A percentile compares a stretch with the other conserved stretches of the same genome.
Conservation (phyloP, 30 jellyfish, hydroid and myxozoan species). For the Aurelia sp. region DNA sequence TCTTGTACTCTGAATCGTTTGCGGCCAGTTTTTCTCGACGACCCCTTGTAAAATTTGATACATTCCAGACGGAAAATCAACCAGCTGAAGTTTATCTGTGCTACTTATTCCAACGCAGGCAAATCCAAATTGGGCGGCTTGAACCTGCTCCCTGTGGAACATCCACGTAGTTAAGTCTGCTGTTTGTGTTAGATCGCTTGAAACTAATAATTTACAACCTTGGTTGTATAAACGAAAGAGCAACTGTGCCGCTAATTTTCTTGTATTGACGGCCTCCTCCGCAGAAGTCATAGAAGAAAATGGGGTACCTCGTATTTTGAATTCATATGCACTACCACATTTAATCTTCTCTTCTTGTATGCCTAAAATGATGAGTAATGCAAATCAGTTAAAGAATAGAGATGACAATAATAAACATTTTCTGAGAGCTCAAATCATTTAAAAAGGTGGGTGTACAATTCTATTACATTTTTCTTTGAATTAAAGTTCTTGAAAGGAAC, state of each 20-base stretch:
- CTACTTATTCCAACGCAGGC: conserved; percentile 68
- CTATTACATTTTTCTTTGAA: too few species aligned
- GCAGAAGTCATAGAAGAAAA: conserved; percentile 14
- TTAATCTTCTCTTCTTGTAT: conserved; percentile 42
- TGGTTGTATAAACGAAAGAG: conserved; percentile 50
- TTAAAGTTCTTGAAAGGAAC: too few species aligned
- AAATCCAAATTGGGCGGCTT: conserved; percentile 39
- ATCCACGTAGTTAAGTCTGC: conserved; percentile 62
- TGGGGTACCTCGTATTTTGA: conserved; percentile 57
- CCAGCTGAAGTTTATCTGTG: conserved; percentile 45
- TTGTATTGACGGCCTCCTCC: conserved; percentile 27
- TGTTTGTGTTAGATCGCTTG: conserved; percentile 72
- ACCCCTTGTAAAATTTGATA: conserved; percentile 14
- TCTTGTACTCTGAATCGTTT: conserved; percentile 44
- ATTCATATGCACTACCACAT: conserved; percentile 47
- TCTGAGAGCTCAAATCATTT: too few species aligned
- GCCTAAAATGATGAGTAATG: conserved; percentile 7
- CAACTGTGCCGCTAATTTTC: conserved; percentile 46
- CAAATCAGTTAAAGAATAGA: too few species aligned
- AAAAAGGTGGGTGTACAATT: too few species aligned
- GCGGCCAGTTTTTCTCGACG: conserved; percentile 62
- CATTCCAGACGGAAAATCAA: conserved; percentile 49
- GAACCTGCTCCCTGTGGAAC: conserved; percentile 58
- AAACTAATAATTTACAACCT: conserved; percentile 53
- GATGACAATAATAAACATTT: too few species aligned